Evolutionary conservation across 2,113 vertebrate genomes (phyloP).

Genomic region (Anseranas semipalmata): DNA sequence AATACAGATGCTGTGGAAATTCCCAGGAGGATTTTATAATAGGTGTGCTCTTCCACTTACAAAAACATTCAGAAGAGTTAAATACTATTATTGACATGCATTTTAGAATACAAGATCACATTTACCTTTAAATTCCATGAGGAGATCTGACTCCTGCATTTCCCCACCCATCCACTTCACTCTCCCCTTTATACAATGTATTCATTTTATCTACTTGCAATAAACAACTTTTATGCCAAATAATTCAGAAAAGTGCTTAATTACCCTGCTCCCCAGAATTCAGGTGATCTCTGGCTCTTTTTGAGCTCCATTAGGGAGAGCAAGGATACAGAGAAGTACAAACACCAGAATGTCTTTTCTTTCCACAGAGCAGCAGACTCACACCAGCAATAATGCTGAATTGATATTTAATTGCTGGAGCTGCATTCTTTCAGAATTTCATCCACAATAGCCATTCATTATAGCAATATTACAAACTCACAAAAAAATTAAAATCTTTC

Average conservation of each 20-base stretch:
- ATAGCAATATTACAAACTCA: neutral
- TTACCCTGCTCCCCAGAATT: neutral
- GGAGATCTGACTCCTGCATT: neutral
- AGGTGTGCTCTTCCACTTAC: neutral
- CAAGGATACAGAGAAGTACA: neutral
- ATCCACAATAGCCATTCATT: neutral
- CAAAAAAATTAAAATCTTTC: neutral
- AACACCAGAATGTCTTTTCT: neutral
- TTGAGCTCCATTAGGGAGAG: neutral
- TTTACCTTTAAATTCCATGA: neutral
- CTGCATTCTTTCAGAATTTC: neutral
- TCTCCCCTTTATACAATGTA: neutral
- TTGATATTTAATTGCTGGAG: neutral
- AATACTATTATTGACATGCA: neutral
- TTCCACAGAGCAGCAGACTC: neutral
- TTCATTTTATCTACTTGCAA: neutral
- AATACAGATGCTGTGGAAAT: slow-evolving; percentile 30
- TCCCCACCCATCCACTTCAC: neutral
- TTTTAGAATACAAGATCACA: slow-evolving; percentile 6
- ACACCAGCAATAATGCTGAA: neutral
- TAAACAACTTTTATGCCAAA: neutral
- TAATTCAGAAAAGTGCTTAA: neutral
- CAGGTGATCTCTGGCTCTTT: neutral
- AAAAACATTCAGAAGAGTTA: neutral
- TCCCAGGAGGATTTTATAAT: neutral